A percentile compares a stretch with the other conserved stretches of the same genome.
Conservation (phyloP, 2,797 vertebrate species). For the Cuculus canorus region DNA sequence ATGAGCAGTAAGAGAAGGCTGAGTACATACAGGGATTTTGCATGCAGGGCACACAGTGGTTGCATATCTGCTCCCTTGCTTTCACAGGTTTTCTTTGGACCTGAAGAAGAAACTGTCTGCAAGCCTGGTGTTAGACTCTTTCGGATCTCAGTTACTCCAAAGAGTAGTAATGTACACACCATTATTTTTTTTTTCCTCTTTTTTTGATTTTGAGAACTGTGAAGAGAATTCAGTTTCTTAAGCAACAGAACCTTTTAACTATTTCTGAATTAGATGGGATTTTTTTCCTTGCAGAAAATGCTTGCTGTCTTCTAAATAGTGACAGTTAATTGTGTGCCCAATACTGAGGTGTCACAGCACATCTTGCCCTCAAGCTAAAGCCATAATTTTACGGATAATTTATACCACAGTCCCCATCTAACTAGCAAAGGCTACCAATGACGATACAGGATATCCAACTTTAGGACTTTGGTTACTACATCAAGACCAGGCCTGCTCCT, state of each 20-base stretch:
- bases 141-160: not conserved
- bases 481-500: not conserved
- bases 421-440: not conserved
- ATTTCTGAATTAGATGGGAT: not conserved
- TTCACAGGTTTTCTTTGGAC: not conserved
- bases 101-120: not conserved
- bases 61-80: not conserved
- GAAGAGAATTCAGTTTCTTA: not conserved
- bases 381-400: not conserved
- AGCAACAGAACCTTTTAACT: not conserved
- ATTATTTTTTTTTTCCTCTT: not conserved
- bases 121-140: not conserved
- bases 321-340: not conserved
- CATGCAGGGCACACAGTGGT: too few relatives aligned
- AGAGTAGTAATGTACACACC: not conserved
- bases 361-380: not conserved
- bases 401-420: not conserved
- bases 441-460: rapidly evolving
- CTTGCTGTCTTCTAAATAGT: not conserved
- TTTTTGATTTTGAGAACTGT: not conserved
- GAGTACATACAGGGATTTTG: too few relatives aligned
- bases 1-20: not conserved
- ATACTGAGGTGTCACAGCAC: not conserved
- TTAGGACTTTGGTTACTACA: not conserved
- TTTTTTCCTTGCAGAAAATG: not conserved